Conservation (phyloP, 2,797 vertebrate genomes). For the Brotula barbata region DNA sequence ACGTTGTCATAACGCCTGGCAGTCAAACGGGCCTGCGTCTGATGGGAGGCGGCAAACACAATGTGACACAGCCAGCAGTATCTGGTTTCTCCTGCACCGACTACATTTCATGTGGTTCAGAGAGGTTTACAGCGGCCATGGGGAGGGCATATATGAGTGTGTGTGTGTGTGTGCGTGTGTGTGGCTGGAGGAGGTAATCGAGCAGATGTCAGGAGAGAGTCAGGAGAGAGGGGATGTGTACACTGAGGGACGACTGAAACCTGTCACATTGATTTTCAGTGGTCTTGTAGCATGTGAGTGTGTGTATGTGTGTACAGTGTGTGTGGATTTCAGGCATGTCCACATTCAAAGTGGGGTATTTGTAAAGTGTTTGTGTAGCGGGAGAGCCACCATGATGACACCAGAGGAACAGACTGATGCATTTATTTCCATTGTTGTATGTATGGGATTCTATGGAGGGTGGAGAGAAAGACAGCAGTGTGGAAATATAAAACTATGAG, state of each 20-base stretch:
- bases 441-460: background rate
- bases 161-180: slow-evolving; percentile 42
- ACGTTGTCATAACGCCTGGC: slow-evolving; percentile 78
- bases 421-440: slow-evolving; percentile 9
- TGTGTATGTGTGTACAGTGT: slow-evolving; percentile 35
- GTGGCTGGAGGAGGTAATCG: slow-evolving; percentile 76
- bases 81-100: slow-evolving; percentile 76
- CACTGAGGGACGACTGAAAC: slow-evolving; percentile 78
- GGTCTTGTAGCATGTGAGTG: slow-evolving; percentile 44
- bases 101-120: slow-evolving; percentile 79
- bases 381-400: slow-evolving; percentile 50
- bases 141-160: slow-evolving; percentile 48
- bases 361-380: slow-evolving; percentile 38
- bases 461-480: slow-evolving; percentile 4
- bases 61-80: slow-evolving; percentile 80
- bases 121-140: slow-evolving; percentile 75
- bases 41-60: slow-evolving; percentile 74
- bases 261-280: slow-evolving; percentile 80
- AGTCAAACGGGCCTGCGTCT: slow-evolving; percentile 68
- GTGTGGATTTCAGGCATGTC: slow-evolving; percentile 39
- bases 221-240: slow-evolving; percentile 75
- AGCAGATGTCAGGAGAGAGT: slow-evolving; percentile 79
- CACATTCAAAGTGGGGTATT: slow-evolving; percentile 36
- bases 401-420: slow-evolving; percentile 18
- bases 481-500: too few relatives aligned